These are phyloP conservation scores for Trididemnum miniatum DNA, from an alignment of 23 tunicate species.

Conservation along the genomic window DNA sequence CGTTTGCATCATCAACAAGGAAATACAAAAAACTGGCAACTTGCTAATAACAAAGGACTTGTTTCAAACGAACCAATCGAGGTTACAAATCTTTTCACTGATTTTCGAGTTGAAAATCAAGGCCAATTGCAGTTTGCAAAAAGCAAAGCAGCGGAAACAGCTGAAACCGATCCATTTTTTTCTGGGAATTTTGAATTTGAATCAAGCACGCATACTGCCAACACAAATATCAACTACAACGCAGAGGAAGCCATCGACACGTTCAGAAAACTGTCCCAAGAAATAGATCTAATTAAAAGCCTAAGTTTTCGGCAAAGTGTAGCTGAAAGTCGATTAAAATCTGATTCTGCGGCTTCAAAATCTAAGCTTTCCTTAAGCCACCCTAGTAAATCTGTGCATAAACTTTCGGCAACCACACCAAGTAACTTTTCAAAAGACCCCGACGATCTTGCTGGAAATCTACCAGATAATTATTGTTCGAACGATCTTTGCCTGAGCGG, in stretches of 20 bases:
- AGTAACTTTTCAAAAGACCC: not conserved
- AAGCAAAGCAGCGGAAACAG: too few species aligned
- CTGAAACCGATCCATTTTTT: too few species aligned
- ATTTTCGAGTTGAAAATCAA: too few species aligned
- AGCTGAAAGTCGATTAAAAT: not conserved
- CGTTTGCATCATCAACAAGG: too few species aligned
- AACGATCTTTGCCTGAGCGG: not conserved
- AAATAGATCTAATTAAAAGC: constrained; percentile 41
- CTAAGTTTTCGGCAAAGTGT: constrained; percentile 44
- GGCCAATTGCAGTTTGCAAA: too few species aligned
- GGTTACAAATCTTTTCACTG: too few species aligned
- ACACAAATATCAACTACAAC: constrained; percentile 33
- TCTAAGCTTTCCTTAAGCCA: not conserved
- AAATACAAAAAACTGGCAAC: too few species aligned
- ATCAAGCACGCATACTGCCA: too few species aligned
- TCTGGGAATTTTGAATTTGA: too few species aligned
- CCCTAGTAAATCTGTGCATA: not conserved
- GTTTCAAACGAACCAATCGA: too few species aligned
- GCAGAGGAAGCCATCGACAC: constrained; percentile 64
- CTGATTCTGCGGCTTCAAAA: not conserved
- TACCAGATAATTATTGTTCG: not conserved
- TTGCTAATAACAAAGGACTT: too few species aligned
- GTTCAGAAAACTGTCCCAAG: constrained; percentile 43
- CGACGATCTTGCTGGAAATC: not conserved
- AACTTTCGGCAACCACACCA: not conserved